These are phyloP conservation scores for Thunnus thynnus DNA, from an alignment of 2,113 vertebrate genomes.

Conservation along the genomic window DNA sequence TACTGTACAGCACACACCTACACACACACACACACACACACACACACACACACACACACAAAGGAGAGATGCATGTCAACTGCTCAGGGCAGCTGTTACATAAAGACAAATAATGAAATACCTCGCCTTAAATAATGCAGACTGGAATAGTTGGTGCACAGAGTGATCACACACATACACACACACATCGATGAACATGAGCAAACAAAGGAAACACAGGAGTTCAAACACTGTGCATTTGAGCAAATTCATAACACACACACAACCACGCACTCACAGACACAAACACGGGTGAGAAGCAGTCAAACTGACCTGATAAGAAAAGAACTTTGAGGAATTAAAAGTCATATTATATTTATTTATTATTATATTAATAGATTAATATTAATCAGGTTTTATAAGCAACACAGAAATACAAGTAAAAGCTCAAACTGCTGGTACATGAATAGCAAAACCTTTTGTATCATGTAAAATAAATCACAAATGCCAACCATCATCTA, in stretches of 20 bases:
- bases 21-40: slow-evolving; percentile 54
- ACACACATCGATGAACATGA: background rate
- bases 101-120: slow-evolving; percentile 65
- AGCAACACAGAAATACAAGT: no score
- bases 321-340: no score
- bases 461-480: no score
- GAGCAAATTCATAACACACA: slow-evolving; percentile 4
- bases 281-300: background rate
- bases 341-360: no score
- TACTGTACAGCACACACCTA: slow-evolving; percentile 51
- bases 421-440: no score
- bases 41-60: slow-evolving; percentile 46
- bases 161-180: slow-evolving; percentile 3
- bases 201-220: slow-evolving; percentile 9
- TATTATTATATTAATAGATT: no score
- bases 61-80: slow-evolving; percentile 51
- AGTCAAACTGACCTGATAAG: no score
- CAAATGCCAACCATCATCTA: no score
- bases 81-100: slow-evolving; percentile 62
- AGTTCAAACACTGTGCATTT: slow-evolving; percentile 6
- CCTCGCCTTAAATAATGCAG: slow-evolving; percentile 55
- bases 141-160: slow-evolving; percentile 25
- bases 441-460: no score
- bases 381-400: no score
- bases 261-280: background rate